Conservation (phyloP, 2,888 invertebrate genomes). For the Drosophila picticornis region DNA sequence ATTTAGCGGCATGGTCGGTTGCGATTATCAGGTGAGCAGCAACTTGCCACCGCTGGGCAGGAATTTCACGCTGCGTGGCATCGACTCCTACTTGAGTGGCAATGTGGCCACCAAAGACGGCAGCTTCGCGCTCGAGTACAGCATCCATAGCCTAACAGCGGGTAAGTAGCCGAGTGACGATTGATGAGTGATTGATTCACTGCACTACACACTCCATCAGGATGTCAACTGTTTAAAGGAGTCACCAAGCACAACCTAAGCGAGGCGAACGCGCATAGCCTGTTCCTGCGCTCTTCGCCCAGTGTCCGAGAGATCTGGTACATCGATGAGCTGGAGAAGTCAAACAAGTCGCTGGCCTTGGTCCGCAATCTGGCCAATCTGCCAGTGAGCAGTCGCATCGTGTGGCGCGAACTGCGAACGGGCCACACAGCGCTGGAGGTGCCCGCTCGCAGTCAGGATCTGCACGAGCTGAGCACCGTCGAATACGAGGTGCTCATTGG, state of each 20-base stretch:
- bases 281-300: conserved; percentile 60
- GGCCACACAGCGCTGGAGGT: conserved; percentile 42
- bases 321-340: conserved; percentile 78
- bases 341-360: conserved; percentile 72
- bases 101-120: conserved; percentile 59
- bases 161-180: conserved; percentile 57
- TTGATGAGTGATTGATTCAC: not conserved
- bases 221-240: conserved; percentile 55
- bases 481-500: conserved; percentile 65
- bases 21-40: conserved; percentile 81
- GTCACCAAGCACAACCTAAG: conserved; percentile 49
- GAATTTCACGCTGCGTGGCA: conserved; percentile 61
- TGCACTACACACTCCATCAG: conserved; percentile 46
- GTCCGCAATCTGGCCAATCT: conserved; percentile 77
- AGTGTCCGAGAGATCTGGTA: conserved; percentile 60
- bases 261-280: conserved; percentile 69
- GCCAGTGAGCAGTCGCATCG: conserved; percentile 49
- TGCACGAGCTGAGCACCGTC: conserved; percentile 65
- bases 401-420: conserved; percentile 62
- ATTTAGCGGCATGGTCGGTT: conserved; percentile 88
- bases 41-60: conserved; percentile 52
- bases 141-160: conserved; percentile 40
- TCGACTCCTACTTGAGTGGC: conserved; percentile 68
- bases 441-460: conserved; percentile 57
- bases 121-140: conserved; percentile 50